These are phyloP conservation scores for Mycteria americana DNA, from an alignment of 2,797 vertebrate genomes.

Conservation along the genomic window DNA sequence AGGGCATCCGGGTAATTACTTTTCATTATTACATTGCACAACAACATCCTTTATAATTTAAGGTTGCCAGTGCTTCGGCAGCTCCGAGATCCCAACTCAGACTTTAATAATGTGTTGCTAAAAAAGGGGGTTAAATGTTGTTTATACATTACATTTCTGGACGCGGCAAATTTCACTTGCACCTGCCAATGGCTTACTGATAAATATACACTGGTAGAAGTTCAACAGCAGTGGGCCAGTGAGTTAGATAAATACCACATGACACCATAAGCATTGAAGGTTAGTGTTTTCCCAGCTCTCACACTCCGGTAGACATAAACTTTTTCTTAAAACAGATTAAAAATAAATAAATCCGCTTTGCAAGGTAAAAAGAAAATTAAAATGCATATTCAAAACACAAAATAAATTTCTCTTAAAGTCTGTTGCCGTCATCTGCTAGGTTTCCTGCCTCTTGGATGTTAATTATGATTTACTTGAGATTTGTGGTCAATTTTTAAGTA, in stretches of 20 bases:
- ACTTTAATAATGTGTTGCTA: constrained; percentile 32
- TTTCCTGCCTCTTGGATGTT: constrained; percentile 7
- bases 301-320: background rate
- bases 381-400: background rate
- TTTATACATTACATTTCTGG: constrained; percentile 40
- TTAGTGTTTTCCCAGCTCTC: constrained; percentile 55
- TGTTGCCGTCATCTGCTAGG: background rate
- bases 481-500: constrained; percentile 68
- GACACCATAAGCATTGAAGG: constrained; percentile 16
- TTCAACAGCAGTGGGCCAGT: constrained; percentile 54
- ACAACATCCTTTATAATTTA: background rate
- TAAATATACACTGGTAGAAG: constrained; percentile 58
- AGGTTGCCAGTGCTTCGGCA: background rate
- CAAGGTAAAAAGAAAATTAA: background rate
- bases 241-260: constrained; percentile 66
- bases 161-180: constrained; percentile 52
- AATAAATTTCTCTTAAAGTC: constrained; percentile 1
- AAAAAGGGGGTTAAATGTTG: constrained; percentile 15
- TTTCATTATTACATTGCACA: background rate
- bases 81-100: background rate
- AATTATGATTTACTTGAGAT: constrained; percentile 35
- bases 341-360: constrained; percentile 23
- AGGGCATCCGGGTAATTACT: background rate
- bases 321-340: constrained; percentile 16
- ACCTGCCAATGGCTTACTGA: constrained; percentile 58